Evolutionary conservation across 1,140 invertebrate genomes (phyloP).

Genomic region (Conus ventricosus): DNA sequence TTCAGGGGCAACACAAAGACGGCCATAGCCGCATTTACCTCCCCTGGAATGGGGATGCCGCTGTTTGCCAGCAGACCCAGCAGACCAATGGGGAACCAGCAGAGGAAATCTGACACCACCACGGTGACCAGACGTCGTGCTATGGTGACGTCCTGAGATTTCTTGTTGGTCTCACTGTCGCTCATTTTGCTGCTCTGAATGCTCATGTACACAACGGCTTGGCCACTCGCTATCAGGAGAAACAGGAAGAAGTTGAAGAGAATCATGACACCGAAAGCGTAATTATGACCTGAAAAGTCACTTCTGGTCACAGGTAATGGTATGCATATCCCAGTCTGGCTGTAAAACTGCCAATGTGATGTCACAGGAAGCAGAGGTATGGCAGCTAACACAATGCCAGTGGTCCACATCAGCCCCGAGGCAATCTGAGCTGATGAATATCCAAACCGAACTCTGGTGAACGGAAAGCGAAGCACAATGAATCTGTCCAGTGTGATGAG

Average conservation of each 20-base stretch:
- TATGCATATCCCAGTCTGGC: slow-evolving; percentile 46
- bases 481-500: slow-evolving; percentile 56
- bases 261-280: slow-evolving; percentile 42
- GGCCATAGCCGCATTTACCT: neutral
- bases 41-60: neutral
- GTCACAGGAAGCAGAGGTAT: slow-evolving; percentile 4
- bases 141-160: slow-evolving; percentile 13
- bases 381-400: slow-evolving; percentile 31
- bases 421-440: slow-evolving; percentile 20
- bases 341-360: slow-evolving; percentile 32
- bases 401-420: slow-evolving; percentile 32
- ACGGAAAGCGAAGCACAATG: slow-evolving; percentile 53
- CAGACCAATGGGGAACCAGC: slow-evolving; percentile 39
- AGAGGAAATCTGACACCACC: slow-evolving; percentile 37
- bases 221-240: slow-evolving; percentile 40
- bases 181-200: neutral
- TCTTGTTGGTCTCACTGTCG: neutral
- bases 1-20: neutral
- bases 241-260: slow-evolving; percentile 45
- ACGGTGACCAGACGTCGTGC: slow-evolving; percentile 28
- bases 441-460: slow-evolving; percentile 34
- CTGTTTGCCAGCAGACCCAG: slow-evolving; percentile 29
- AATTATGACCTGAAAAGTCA: slow-evolving; percentile 41
- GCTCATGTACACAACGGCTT: slow-evolving; percentile 40
- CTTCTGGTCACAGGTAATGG: slow-evolving; percentile 43